phyloP scores from a whole-genome alignment of 2,797 vertebrate genomes.

The Coregonus sp. region DNA sequence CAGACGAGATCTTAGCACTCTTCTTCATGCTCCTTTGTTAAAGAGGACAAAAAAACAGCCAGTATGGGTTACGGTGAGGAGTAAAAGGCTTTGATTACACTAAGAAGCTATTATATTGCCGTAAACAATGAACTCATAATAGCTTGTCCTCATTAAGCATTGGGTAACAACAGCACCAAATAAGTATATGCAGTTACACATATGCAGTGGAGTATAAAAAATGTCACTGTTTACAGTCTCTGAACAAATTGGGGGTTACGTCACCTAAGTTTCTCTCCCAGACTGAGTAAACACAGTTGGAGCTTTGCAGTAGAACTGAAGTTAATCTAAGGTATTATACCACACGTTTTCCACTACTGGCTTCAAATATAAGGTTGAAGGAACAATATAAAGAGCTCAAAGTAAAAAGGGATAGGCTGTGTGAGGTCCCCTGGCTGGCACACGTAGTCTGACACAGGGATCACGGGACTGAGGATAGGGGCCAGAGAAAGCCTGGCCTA shows the following conservation, averaged over 20 bases:
- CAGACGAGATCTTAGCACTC: slow-evolving; percentile 21
- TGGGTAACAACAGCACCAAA: slow-evolving; percentile 45
- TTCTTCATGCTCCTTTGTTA: slow-evolving; percentile 36
- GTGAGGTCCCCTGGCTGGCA: slow-evolving; percentile 11
- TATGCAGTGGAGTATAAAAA: slow-evolving; percentile 43
- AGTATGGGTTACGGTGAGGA: slow-evolving; percentile 39
- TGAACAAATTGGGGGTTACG: slow-evolving; percentile 47
- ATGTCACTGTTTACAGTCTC: slow-evolving; percentile 60
- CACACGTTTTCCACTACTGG: slow-evolving; percentile 33
- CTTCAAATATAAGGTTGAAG: neutral
- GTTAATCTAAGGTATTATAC: slow-evolving; percentile 58
- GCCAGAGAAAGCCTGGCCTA: slow-evolving; percentile 27
- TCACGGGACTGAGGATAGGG: slow-evolving; percentile 20
- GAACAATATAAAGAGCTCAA: slow-evolving; percentile 11
- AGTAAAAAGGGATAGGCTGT: neutral
- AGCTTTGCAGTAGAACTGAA: slow-evolving; percentile 31
- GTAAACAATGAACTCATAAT: slow-evolving; percentile 56
- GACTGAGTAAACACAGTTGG: slow-evolving; percentile 15
- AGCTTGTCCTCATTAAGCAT: slow-evolving; percentile 55
- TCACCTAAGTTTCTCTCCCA: slow-evolving; percentile 51
- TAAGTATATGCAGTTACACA: slow-evolving; percentile 50
- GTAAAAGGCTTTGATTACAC: slow-evolving; percentile 51
- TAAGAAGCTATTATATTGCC: slow-evolving; percentile 42
- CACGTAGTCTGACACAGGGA: slow-evolving; percentile 22
- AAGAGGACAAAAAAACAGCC: slow-evolving; percentile 37